These are phyloP conservation scores for Prunella himalayana DNA, from an alignment of 2,113 vertebrate species.

Conservation along the genomic window DNA sequence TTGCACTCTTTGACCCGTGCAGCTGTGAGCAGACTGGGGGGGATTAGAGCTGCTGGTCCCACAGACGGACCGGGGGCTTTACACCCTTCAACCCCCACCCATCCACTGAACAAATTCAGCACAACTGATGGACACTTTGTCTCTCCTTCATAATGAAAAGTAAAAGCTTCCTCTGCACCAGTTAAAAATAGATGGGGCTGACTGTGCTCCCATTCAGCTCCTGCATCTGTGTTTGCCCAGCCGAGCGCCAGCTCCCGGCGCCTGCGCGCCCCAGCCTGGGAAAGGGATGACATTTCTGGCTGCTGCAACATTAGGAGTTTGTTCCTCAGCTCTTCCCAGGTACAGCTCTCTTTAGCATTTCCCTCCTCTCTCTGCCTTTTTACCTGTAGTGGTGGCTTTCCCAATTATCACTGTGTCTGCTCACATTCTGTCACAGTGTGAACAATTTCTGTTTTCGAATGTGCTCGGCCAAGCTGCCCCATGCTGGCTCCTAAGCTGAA, in stretches of 20 bases:
- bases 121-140: background rate
- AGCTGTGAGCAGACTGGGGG: conserved; percentile 30
- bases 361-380: background rate
- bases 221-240: conserved; percentile 20
- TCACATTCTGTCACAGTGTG: background rate
- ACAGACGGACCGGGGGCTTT: background rate
- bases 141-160: background rate
- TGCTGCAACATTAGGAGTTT: background rate
- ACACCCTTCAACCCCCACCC: background rate
- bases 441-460: background rate
- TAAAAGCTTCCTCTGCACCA: conserved; percentile 34
- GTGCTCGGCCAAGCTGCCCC: accelerated
- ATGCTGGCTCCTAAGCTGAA: background rate
- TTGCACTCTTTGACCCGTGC: background rate
- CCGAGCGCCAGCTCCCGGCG: accelerated
- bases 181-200: conserved; percentile 20
- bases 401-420: accelerated
- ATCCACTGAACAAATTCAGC: background rate
- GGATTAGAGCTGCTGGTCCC: background rate
- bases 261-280: background rate
- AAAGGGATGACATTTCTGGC: background rate
- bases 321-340: background rate
- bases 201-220: conserved; percentile 31
- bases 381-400: background rate
- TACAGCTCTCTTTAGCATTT: background rate